phyloP scores from a whole-genome alignment of 2,888 invertebrate genomes.

The Zygogramma bicolorata region DNA sequence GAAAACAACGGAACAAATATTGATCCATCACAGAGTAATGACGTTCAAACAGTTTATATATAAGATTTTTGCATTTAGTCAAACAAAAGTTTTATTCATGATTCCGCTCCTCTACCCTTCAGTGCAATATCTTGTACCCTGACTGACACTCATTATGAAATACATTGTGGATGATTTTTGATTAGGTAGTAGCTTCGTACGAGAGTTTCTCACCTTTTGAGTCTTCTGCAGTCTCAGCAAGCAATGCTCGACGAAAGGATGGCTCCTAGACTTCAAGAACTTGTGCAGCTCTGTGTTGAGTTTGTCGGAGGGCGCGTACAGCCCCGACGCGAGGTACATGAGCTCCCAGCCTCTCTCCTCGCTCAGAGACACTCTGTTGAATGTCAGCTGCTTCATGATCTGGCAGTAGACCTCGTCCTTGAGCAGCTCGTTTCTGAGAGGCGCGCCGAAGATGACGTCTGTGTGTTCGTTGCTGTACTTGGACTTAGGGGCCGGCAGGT shows the following conservation, averaged over 20 bases:
- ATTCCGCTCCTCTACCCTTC: too few species aligned
- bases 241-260: conserved; percentile 85
- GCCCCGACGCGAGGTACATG: conserved; percentile 90
- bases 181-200: too few species aligned
- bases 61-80: too few species aligned
- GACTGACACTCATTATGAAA: too few species aligned
- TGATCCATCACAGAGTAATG: too few species aligned
- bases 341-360: conserved; percentile 96
- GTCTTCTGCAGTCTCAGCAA: conserved; percentile 84
- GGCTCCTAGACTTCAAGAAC: conserved; percentile 80
- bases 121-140: too few species aligned
- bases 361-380: conserved; percentile 85
- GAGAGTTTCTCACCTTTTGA: conserved; percentile 72
- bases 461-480: conserved; percentile 86
- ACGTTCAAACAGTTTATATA: too few species aligned
- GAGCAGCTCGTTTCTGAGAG: conserved; percentile 80
- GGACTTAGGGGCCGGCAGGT: conserved; percentile 85
- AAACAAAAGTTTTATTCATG: too few species aligned
- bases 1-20: too few species aligned
- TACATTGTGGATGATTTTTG: too few species aligned
- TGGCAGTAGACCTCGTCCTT: conserved; percentile 83
- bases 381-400: conserved; percentile 93
- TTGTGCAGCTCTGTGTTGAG: conserved; percentile 82
- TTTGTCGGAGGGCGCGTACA: conserved; percentile 83
- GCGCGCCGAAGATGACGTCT: conserved; percentile 86